These are phyloP conservation scores for Sebastes iracundus DNA, from an alignment of 2,797 vertebrate species.

Conservation along the genomic window DNA sequence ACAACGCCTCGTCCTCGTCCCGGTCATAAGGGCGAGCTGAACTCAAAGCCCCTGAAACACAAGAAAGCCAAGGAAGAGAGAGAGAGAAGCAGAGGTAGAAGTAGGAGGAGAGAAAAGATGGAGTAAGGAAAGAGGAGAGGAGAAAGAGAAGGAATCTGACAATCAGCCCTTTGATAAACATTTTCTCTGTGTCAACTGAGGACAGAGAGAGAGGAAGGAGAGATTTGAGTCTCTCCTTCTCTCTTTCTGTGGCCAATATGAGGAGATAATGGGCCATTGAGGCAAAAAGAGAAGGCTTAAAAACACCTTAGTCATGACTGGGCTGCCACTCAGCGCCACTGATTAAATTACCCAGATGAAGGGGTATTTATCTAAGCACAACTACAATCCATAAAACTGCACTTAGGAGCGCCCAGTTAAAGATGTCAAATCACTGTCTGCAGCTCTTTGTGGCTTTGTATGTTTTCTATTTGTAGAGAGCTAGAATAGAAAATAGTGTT, in stretches of 20 bases:
- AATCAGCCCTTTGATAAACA: slow-evolving; percentile 61
- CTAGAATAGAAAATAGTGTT: background rate
- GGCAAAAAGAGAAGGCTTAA: slow-evolving; percentile 54
- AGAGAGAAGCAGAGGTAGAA: background rate
- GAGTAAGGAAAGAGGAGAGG: slow-evolving; percentile 22
- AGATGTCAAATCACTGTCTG: slow-evolving; percentile 48
- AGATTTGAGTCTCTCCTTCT: slow-evolving; percentile 22
- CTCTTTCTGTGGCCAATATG: slow-evolving; percentile 44
- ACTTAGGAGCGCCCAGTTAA: slow-evolving; percentile 41
- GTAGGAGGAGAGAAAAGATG: background rate
- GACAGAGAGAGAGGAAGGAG: slow-evolving; percentile 15
- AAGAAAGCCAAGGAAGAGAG: slow-evolving; percentile 16
- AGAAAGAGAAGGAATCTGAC: slow-evolving; percentile 48
- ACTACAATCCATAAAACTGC: slow-evolving; percentile 52
- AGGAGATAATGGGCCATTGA: slow-evolving; percentile 66
- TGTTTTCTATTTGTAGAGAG: background rate
- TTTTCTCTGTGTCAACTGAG: slow-evolving; percentile 48
- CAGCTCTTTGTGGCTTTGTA: slow-evolving; percentile 9
- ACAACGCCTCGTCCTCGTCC: background rate
- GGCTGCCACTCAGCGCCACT: slow-evolving; percentile 38
- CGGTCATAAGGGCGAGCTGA: slow-evolving; percentile 20
- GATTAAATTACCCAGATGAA: slow-evolving; percentile 67
- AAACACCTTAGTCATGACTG: slow-evolving; percentile 66
- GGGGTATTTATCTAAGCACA: slow-evolving; percentile 55
- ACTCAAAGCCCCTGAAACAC: slow-evolving; percentile 57